Evolutionary conservation across 1,140 invertebrate genomes (phyloP).

Genomic region (Meloidogyne hapla): DNA sequence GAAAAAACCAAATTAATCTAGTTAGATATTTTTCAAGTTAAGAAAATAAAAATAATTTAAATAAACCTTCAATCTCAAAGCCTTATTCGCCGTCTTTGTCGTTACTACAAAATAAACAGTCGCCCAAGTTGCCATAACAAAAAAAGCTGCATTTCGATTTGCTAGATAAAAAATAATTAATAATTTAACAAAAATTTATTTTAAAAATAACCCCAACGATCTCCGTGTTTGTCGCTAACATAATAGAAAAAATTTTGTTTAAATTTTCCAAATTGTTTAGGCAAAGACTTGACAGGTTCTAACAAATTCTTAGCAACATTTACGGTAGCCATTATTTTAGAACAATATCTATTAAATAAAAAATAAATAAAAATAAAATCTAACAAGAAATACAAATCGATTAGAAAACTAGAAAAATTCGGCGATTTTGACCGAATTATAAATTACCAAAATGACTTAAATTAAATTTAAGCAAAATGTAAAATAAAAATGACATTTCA

Average conservation of each 20-base stretch:
- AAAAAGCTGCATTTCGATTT: background rate
- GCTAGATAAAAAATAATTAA: background rate
- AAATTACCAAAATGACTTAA: no score
- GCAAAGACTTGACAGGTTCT: background rate
- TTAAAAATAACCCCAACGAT: slow-evolving; percentile 4
- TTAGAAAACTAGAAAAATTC: no score
- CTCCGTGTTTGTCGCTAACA: background rate
- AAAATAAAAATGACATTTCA: no score
- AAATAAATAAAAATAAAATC: background rate
- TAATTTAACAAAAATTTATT: background rate
- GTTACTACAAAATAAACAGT: background rate
- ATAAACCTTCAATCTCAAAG: slow-evolving; percentile 4
- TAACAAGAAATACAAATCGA: no score
- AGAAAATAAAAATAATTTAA: background rate
- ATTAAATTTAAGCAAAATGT: no score
- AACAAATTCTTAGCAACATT: background rate
- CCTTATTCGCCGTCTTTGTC: background rate
- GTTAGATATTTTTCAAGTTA: no score
- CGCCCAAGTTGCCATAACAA: background rate
- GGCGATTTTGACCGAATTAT: no score
- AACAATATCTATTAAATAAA: background rate
- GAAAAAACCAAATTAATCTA: no score
- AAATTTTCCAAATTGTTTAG: background rate
- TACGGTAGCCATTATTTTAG: background rate
- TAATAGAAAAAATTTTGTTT: background rate